These are phyloP conservation scores for Drosophila quinaria DNA, from an alignment of 2,888 invertebrate species.

Conservation along the genomic window DNA sequence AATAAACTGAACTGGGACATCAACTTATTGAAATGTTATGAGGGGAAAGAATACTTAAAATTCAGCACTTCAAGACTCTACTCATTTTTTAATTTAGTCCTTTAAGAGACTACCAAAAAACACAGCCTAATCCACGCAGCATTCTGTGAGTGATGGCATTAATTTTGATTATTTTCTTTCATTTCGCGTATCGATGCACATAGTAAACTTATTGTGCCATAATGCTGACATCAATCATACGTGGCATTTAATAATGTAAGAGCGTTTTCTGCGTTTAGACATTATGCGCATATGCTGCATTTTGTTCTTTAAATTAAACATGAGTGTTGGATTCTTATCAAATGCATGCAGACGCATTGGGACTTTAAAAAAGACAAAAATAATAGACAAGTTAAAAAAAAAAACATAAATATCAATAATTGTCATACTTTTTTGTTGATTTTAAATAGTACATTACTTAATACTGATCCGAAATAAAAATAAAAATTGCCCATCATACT, in stretches of 20 bases:
- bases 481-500: too few species aligned
- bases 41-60: background rate
- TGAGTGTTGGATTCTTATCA: too few species aligned
- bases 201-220: too few species aligned
- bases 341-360: too few species aligned
- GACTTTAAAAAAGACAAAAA: background rate
- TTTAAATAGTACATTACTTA: too few species aligned
- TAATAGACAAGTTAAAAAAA: background rate
- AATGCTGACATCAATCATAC: too few species aligned
- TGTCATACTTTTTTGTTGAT: too few species aligned
- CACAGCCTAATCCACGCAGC: background rate
- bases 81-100: background rate
- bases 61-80: background rate
- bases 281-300: too few species aligned
- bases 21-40: background rate
- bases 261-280: background rate
- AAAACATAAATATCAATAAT: too few species aligned
- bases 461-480: too few species aligned
- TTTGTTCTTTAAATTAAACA: too few species aligned
- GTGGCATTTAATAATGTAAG: slow-evolving; percentile 30
- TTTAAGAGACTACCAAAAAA: slow-evolving; percentile 2
- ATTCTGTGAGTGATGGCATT: slow-evolving; percentile 1
- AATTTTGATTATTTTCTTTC: slow-evolving; percentile 42
- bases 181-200: slow-evolving; percentile 36
- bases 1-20: too few species aligned